Percentiles rank a stretch among this genome's conserved stretches.
Evolutionary conservation across 1,140 invertebrate species (phyloP).

Genomic region (Saccostrea echinata): DNA sequence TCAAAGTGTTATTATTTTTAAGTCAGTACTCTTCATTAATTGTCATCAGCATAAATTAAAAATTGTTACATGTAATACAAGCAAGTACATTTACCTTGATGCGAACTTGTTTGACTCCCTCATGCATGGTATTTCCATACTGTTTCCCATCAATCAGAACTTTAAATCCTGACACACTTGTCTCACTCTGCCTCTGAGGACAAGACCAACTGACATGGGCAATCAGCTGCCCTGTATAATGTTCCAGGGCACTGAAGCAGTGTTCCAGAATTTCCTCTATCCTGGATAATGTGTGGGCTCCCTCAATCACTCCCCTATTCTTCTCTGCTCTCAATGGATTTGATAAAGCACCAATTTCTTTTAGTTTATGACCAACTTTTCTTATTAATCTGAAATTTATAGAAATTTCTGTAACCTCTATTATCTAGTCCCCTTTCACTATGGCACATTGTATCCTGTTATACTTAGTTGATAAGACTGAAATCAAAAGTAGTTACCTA

Average conservation of each 20-base stretch:
- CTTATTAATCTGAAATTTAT: constrained; percentile 69
- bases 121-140: constrained; percentile 77
- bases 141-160: constrained; percentile 79
- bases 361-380: constrained; percentile 75
- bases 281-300: constrained; percentile 72
- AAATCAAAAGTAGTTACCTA: constrained; percentile 60
- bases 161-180: constrained; percentile 75
- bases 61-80: not conserved
- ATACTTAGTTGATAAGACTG: not conserved
- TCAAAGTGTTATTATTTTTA: no score
- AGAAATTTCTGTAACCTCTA: not conserved
- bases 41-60: no score
- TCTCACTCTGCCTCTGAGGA: constrained; percentile 75
- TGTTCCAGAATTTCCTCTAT: constrained; percentile 77
- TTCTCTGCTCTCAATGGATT: constrained; percentile 73
- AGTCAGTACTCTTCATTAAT: no score
- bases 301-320: constrained; percentile 72
- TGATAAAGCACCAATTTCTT: constrained; percentile 72
- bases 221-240: constrained; percentile 78
- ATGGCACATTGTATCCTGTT: not conserved
- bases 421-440: not conserved
- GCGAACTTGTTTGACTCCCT: constrained; percentile 73
- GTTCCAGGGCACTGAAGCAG: constrained; percentile 73
- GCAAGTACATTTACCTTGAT: constrained; percentile 72
- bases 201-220: constrained; percentile 78